Evolutionary conservation across 2,888 invertebrate genomes (phyloP).

Genomic region (Dexiosoma caninum): DNA sequence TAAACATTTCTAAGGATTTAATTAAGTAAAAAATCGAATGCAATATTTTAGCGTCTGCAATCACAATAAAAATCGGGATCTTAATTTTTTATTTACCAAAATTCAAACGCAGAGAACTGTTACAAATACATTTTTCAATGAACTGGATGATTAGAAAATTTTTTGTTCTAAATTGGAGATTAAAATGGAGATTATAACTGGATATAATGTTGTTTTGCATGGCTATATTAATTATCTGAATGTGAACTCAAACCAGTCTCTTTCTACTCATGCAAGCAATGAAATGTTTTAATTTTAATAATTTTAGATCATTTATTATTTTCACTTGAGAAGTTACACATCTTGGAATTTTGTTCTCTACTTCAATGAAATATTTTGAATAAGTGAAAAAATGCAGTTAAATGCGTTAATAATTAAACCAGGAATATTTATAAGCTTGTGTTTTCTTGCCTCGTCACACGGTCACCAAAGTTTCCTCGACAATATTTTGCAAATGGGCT

Average conservation of each 20-base stretch:
- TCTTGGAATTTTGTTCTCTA: background rate
- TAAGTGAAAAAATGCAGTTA: background rate
- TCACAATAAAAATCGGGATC: too few species aligned
- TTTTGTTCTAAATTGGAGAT: too few species aligned
- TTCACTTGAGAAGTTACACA: slow-evolving; percentile 10
- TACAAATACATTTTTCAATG: too few species aligned
- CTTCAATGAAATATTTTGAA: background rate
- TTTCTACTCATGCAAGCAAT: background rate
- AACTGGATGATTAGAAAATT: too few species aligned
- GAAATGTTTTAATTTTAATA: background rate
- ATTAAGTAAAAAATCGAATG: too few species aligned
- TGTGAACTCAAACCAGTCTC: background rate
- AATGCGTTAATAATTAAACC: background rate
- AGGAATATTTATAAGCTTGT: background rate
- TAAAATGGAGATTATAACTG: too few species aligned
- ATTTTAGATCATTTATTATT: slow-evolving; percentile 17
- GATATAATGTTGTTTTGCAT: too few species aligned
- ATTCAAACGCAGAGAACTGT: too few species aligned
- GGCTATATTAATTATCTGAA: too few species aligned
- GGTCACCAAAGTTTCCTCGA: background rate
- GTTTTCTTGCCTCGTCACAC: background rate
- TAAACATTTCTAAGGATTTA: too few species aligned
- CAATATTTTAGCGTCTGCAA: too few species aligned
- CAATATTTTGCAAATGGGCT: slow-evolving; percentile 47
- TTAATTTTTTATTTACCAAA: too few species aligned